phyloP scores from a whole-genome alignment of 2,113 vertebrate genomes.

The Heterochromis multidens region DNA sequence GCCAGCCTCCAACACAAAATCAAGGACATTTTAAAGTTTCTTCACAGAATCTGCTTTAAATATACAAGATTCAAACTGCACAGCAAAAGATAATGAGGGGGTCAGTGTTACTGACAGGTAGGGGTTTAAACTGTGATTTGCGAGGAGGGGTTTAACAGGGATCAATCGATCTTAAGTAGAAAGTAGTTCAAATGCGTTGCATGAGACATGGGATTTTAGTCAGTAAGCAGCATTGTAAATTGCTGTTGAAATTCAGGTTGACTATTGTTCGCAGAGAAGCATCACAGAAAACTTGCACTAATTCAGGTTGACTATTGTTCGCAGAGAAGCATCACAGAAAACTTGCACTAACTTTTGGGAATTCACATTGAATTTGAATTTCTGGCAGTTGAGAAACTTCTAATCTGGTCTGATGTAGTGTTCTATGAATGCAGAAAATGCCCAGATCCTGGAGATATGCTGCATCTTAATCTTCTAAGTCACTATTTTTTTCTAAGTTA shows the following conservation, averaged over 20 bases:
- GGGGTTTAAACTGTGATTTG: not conserved
- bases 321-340: not conserved
- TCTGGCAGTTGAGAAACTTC: not conserved
- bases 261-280: not conserved
- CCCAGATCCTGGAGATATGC: not conserved
- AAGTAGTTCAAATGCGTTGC: not conserved
- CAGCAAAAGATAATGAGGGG: rapidly evolving
- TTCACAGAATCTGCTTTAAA: not conserved
- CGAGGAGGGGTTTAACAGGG: not conserved
- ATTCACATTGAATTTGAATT: not conserved
- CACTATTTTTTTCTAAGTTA: not conserved
- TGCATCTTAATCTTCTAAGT: not conserved
- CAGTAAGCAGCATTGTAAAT: not conserved
- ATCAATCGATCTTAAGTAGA: not conserved
- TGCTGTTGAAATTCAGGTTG: not conserved
- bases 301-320: too few species aligned
- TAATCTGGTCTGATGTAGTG: not conserved
- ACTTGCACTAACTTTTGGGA: rapidly evolving
- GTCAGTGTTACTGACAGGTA: not conserved
- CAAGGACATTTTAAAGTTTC: not conserved
- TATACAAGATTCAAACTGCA: too few species aligned
- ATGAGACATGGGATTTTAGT: not conserved
- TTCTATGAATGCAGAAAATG: too few species aligned
- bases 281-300: rapidly evolving
- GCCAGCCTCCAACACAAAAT: not conserved